Conservation (phyloP, 2,113 vertebrate species). For the Macroglossus sobrinus region DNA sequence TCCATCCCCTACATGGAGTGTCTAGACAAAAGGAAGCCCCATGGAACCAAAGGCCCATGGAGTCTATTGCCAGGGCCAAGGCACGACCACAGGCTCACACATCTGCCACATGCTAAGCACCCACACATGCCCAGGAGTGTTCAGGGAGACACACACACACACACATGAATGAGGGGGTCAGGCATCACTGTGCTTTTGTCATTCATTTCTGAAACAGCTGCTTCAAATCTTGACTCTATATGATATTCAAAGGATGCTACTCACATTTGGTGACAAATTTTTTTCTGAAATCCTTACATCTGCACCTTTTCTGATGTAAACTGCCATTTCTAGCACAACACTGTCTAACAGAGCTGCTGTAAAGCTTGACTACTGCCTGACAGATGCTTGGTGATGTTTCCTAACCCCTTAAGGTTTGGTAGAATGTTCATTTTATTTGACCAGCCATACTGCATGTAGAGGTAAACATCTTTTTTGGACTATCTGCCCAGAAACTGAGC, state of each 20-base stretch:
- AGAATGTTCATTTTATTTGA: not conserved
- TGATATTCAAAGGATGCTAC: not conserved
- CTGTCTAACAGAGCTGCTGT: not conserved
- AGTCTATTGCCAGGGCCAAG: not conserved
- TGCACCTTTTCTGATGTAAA: not conserved
- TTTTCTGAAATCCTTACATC: not conserved
- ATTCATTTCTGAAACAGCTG: not conserved
- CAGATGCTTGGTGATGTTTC: not conserved
- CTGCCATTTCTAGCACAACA: not conserved
- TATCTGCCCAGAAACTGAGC: slow-evolving; percentile 24
- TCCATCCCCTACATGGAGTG: slow-evolving; percentile 62
- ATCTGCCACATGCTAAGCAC: not conserved
- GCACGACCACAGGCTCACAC: too few relatives aligned
- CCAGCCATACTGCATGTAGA: not conserved
- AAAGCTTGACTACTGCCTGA: not conserved
- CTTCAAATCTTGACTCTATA: not conserved
- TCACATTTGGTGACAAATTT: not conserved
- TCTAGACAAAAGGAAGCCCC: slow-evolving; percentile 38
- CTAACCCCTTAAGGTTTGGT: not conserved
- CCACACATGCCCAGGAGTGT: not conserved
- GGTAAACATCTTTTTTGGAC: slow-evolving; percentile 39
- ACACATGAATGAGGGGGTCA: fast-evolving
- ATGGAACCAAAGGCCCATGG: not conserved
- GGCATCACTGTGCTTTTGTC: not conserved
- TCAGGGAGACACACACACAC: not conserved